Conservation (phyloP, 2,888 invertebrate species). For the Ophioninae sp. region DNA sequence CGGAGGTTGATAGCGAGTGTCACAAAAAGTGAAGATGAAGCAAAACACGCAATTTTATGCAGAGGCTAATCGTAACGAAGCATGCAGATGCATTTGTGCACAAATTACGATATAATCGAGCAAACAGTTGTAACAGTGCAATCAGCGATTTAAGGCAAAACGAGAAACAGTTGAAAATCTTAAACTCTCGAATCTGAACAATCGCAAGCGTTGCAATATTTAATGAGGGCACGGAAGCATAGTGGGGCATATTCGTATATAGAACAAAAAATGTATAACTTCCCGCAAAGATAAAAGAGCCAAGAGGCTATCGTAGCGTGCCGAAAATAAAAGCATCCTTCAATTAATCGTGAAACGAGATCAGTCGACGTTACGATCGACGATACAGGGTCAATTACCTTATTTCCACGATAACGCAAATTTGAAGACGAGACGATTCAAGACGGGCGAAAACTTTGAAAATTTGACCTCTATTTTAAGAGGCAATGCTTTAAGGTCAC, state of each 20-base stretch:
- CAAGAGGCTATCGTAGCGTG: constrained; percentile 9
- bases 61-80: not conserved
- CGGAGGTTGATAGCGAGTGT: not conserved
- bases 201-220: not conserved
- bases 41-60: not conserved
- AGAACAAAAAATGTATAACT: not conserved
- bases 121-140: not conserved
- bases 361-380: not conserved
- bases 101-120: not conserved
- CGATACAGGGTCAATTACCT: constrained; percentile 4
- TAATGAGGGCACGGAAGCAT: not conserved
- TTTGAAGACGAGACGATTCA: not conserved
- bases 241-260: constrained; percentile 14
- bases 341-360: not conserved
- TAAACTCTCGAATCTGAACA: not conserved
- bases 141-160: not conserved
- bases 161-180: not conserved
- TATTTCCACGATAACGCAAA: constrained; percentile 1
- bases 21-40: not conserved
- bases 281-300: not conserved
- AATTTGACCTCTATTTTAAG: constrained; percentile 74
- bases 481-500: constrained; percentile 73
- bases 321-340: constrained; percentile 2
- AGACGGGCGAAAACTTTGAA: constrained; percentile 59
- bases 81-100: not conserved